These are phyloP conservation scores for Crotalus viridis DNA, from an alignment of 2,113 vertebrate genomes.

Conservation along the genomic window DNA sequence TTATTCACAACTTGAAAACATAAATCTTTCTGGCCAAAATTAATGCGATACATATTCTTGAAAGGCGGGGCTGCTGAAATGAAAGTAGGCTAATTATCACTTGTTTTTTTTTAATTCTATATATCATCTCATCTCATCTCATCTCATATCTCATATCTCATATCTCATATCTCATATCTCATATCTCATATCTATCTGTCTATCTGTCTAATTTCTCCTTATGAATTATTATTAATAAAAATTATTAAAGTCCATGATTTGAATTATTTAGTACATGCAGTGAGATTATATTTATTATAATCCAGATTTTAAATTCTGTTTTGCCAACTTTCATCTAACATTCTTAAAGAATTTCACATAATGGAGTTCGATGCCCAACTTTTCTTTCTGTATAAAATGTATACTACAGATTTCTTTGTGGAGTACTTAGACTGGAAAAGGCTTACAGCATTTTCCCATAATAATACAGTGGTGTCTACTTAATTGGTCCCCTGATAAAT, in stretches of 20 bases:
- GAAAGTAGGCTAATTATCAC: neutral
- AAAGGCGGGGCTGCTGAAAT: neutral
- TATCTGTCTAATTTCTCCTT: neutral
- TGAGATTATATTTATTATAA: neutral
- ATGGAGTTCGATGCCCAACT: conserved; percentile 3
- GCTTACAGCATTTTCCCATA: conserved; percentile 12
- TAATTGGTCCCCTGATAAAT: conserved; percentile 32
- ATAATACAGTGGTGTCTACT: neutral
- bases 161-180: too few relatives aligned
- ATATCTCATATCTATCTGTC: neutral
- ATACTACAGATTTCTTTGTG: conserved; percentile 15
- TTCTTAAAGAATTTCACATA: conserved; percentile 14
- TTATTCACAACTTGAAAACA: neutral
- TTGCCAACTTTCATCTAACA: neutral
- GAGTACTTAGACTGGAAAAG: conserved; percentile 23
- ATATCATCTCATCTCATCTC: too few relatives aligned
- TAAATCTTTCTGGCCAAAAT: neutral
- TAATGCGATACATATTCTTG: neutral
- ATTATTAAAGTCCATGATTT: neutral
- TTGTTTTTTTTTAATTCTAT: neutral
- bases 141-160: too few relatives aligned
- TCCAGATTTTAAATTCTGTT: conserved; percentile 5
- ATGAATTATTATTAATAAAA: neutral
- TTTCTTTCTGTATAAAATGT: neutral
- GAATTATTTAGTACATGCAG: neutral